A percentile compares a stretch with the other conserved stretches of the same genome.
These are phyloP conservation scores for Saimiri boliviensis DNA, from an alignment of 2,113 vertebrate genomes.

Conservation along the genomic window DNA sequence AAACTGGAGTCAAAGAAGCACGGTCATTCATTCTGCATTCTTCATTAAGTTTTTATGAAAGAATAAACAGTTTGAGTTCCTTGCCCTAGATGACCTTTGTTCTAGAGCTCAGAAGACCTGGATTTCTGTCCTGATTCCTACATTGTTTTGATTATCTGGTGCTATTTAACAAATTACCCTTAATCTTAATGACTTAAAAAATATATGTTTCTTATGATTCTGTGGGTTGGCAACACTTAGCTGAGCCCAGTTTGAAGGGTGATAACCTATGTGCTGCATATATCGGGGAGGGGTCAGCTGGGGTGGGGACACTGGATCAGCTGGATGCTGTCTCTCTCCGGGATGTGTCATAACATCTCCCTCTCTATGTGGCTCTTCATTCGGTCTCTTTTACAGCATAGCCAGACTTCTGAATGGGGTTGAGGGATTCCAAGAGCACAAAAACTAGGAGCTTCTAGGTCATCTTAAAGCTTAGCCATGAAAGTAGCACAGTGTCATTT, in stretches of 20 bases:
- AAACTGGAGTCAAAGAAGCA: background rate
- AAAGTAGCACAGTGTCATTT: background rate
- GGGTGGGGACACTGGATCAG: no score
- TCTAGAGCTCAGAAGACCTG: constrained; percentile 3
- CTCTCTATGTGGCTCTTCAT: background rate
- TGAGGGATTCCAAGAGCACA: background rate
- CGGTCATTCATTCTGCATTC: background rate
- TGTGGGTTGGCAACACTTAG: background rate
- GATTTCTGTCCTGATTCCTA: background rate
- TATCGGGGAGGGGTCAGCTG: background rate
- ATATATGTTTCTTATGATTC: background rate
- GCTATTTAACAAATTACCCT: background rate
- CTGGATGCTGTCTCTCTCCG: background rate
- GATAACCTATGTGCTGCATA: background rate
- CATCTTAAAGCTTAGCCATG: background rate
- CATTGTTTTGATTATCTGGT: background rate
- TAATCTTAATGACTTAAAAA: background rate
- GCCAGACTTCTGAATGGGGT: background rate
- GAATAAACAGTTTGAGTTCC: background rate
- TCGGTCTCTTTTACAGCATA: background rate
- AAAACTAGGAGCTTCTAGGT: background rate
- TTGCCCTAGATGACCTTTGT: background rate
- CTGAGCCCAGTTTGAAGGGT: background rate
- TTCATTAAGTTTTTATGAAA: background rate
- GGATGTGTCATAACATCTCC: background rate